Evolutionary conservation across 2,888 invertebrate genomes (phyloP).

Genomic region (Hipparchia semele): DNA sequence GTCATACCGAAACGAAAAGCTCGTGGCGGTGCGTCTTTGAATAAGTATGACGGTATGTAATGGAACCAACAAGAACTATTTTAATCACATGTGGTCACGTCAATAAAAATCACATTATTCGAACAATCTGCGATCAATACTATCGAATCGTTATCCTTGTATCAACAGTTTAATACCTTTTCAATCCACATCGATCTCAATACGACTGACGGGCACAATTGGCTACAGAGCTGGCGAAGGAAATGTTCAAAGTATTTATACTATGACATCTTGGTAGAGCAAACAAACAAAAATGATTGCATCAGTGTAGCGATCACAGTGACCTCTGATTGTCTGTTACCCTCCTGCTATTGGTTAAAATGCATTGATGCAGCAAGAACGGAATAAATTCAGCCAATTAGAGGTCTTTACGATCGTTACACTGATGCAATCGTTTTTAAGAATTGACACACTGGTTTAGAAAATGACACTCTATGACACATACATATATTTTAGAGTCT

Average conservation of each 20-base stretch:
- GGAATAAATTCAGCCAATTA: no score
- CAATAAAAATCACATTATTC: conserved; percentile 26
- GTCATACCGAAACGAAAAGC: neutral
- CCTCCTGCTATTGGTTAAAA: no score
- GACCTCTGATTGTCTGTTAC: no score
- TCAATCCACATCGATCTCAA: conserved; percentile 53
- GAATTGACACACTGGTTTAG: no score
- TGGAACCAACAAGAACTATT: conserved; percentile 16
- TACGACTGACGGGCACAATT: conserved; percentile 58
- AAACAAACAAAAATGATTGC: no score
- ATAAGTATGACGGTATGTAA: conserved; percentile 1
- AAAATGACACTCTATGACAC: neutral
- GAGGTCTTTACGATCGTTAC: no score
- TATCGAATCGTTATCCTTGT: conserved; percentile 39
- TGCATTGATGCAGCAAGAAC: no score
- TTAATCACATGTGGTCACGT: conserved; percentile 29
- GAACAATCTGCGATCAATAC: conserved; percentile 22
- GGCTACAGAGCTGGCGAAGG: neutral
- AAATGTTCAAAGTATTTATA: neutral
- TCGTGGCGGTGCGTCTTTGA: conserved; percentile 5
- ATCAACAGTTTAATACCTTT: conserved; percentile 63
- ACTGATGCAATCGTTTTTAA: no score
- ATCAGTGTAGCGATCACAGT: no score
- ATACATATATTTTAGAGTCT: neutral
- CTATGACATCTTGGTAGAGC: no score